Percentiles rank a stretch among this genome's conserved stretches.
These are phyloP conservation scores for Peucedramus taeniatus DNA, from an alignment of 2,113 vertebrate species.

Conservation along the genomic window DNA sequence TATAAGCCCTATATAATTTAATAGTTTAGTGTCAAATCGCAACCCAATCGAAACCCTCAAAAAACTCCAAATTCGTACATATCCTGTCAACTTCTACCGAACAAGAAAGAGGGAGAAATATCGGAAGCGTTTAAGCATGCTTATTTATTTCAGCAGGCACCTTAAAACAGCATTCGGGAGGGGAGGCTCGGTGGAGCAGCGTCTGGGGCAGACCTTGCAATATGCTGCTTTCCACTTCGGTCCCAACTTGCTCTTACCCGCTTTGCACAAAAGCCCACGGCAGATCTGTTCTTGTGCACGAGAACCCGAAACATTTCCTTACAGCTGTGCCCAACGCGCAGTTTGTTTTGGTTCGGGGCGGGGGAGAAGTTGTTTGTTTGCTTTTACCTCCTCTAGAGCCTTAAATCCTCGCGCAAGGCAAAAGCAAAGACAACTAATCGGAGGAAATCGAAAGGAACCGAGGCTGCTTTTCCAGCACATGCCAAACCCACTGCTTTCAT, in stretches of 20 bases:
- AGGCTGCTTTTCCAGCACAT: neutral
- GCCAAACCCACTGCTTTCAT: neutral
- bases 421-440: neutral
- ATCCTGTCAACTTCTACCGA: neutral
- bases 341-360: neutral
- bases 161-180: neutral
- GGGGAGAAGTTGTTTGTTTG: constrained; percentile 15
- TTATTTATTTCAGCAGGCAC: neutral
- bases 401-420: neutral
- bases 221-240: neutral
- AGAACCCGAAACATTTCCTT: neutral
- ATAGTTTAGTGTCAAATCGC: constrained; percentile 63
- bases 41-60: constrained; percentile 19
- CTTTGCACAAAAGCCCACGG: neutral
- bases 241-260: neutral
- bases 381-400: constrained; percentile 18
- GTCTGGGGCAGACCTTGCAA: neutral
- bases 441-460: neutral
- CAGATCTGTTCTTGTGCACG: neutral
- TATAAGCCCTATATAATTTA: constrained; percentile 67
- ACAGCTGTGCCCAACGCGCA: neutral
- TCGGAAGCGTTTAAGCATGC: neutral
- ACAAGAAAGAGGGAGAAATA: neutral
- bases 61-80: neutral
- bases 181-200: neutral